Evolutionary conservation across 2,888 invertebrate genomes (phyloP).

Genomic region (Tholera decimalis): DNA sequence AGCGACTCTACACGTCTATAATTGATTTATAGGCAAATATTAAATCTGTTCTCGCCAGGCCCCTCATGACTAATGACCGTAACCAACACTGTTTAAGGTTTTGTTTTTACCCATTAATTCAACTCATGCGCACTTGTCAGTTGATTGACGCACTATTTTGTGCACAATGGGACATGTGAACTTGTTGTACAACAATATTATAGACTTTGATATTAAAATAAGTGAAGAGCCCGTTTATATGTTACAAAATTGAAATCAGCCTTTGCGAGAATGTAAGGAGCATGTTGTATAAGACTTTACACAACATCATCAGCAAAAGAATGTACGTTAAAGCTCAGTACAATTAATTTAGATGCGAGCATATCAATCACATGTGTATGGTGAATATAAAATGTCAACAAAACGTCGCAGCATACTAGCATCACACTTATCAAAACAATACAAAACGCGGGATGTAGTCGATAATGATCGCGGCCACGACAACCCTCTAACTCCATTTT

Average conservation of each 20-base stretch:
- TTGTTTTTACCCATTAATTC: conserved; percentile 82
- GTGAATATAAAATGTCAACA: conserved; percentile 86
- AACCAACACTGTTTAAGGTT: conserved; percentile 79
- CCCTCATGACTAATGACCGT: conserved; percentile 83
- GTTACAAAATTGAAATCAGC: conserved; percentile 19
- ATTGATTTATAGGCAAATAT: conserved; percentile 91
- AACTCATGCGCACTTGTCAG: conserved; percentile 74
- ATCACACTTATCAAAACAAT: conserved; percentile 90
- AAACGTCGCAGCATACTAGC: conserved; percentile 79
- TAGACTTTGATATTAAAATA: conserved; percentile 35
- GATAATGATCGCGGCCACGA: conserved; percentile 88
- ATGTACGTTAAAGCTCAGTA: conserved; percentile 54
- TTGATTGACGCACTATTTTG: conserved; percentile 82
- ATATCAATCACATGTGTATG: conserved; percentile 85
- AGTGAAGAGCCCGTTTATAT: conserved; percentile 9
- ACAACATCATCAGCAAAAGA: conserved; percentile 28
- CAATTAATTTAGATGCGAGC: conserved; percentile 67
- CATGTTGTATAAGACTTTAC: conserved; percentile 24
- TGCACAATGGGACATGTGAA: conserved; percentile 66
- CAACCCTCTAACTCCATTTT: conserved; percentile 89
- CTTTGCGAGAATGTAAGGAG: conserved; percentile 22
- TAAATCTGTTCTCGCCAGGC: conserved; percentile 88
- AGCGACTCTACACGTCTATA: conserved; percentile 83
- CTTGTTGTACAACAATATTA: conserved; percentile 41
- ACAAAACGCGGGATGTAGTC: conserved; percentile 90